Evolutionary conservation across 2,113 vertebrate genomes (phyloP).

Genomic region (Sialia sialis): DNA sequence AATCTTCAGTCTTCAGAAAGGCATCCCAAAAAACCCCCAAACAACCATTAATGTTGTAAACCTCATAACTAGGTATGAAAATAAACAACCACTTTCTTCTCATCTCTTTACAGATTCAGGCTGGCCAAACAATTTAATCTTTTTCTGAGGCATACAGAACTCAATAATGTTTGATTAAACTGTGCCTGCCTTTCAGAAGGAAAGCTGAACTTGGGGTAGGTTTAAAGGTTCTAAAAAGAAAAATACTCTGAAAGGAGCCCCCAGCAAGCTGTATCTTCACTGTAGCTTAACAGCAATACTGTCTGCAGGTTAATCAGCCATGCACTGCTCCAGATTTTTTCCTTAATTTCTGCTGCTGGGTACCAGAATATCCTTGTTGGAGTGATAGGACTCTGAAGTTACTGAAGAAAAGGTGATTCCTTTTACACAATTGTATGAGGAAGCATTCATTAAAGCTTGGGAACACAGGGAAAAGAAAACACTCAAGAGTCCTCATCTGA

Average conservation of each 20-base stretch:
- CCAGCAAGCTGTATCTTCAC: not conserved
- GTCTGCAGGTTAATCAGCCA: not conserved
- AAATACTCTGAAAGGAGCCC: not conserved
- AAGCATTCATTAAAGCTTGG: not conserved
- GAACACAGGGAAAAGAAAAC: not conserved
- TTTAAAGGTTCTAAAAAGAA: not conserved
- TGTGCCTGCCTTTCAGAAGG: not conserved
- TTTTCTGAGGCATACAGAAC: not conserved
- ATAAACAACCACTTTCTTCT: not conserved
- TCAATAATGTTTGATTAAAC: not conserved
- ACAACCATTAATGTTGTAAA: not conserved
- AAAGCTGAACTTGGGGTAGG: not conserved
- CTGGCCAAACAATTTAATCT: not conserved
- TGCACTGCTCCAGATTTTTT: not conserved
- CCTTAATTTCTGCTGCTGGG: not conserved
- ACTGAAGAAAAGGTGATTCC: not conserved
- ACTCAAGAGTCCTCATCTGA: not conserved
- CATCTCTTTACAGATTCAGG: not conserved
- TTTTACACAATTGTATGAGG: not conserved
- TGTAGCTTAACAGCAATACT: not conserved
- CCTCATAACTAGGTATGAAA: not conserved
- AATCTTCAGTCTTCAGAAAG: not conserved
- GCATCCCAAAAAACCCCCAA: rapidly evolving
- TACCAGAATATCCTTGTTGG: not conserved
- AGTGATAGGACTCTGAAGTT: not conserved